Evolutionary conservation across 2,113 vertebrate species (phyloP).

Genomic region (Chloebia gouldiae): DNA sequence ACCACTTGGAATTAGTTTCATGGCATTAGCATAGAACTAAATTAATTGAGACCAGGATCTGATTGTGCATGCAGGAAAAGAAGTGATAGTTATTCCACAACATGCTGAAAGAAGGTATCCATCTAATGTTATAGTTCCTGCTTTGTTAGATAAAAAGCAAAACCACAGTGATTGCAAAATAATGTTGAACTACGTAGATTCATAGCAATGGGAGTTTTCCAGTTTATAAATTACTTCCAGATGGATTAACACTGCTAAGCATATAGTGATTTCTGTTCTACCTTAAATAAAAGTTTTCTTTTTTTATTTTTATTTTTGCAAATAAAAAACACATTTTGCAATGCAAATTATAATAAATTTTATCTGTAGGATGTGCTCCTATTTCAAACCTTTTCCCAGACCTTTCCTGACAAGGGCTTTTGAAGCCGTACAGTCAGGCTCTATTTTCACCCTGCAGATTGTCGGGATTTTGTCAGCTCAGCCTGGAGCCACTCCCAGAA

Average conservation of each 20-base stretch:
- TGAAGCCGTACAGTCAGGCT: neutral
- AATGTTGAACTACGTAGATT: neutral
- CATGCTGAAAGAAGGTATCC: neutral
- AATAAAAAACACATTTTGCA: neutral
- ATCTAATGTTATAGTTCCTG: neutral
- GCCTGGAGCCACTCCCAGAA: neutral
- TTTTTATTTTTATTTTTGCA: neutral
- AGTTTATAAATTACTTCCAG: constrained; percentile 1
- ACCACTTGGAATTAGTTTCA: neutral
- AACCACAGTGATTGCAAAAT: neutral
- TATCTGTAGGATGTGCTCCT: neutral
- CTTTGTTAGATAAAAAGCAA: neutral
- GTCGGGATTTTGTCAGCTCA: neutral
- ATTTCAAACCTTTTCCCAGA: neutral
- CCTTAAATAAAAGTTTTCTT: constrained; percentile 11
- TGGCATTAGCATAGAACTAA: neutral
- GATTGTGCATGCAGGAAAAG: neutral
- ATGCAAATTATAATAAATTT: neutral
- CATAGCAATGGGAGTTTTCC: neutral
- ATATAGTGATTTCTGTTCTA: constrained; percentile 1
- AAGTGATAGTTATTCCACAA: neutral
- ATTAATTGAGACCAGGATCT: neutral
- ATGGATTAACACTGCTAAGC: neutral
- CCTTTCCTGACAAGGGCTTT: neutral
- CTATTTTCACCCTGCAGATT: neutral